Evolutionary conservation across 1,140 invertebrate genomes (phyloP).

Genomic region (Drosophila pandora): DNA sequence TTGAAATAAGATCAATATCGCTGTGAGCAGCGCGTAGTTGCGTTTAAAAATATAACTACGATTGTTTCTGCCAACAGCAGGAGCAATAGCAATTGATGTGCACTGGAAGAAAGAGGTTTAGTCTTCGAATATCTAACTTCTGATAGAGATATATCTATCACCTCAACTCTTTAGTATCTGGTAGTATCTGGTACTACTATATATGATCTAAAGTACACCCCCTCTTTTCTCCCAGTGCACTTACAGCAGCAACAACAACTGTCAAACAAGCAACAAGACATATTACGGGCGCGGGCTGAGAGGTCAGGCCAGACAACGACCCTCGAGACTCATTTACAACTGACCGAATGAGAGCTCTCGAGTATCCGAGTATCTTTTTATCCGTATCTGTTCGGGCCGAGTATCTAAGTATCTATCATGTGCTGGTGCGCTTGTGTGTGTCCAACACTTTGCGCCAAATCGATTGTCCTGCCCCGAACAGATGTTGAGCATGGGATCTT

Average conservation of each 20-base stretch:
- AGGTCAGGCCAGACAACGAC: slow-evolving; percentile 29
- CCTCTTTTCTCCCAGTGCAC: neutral
- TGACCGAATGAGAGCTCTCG: slow-evolving; percentile 48
- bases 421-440: slow-evolving; percentile 31
- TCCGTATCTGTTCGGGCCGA: neutral
- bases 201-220: too few species aligned
- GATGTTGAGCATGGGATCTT: slow-evolving; percentile 73
- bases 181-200: too few species aligned
- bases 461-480: slow-evolving; percentile 74
- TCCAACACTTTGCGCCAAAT: slow-evolving; percentile 72
- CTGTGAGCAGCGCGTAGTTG: slow-evolving; percentile 75
- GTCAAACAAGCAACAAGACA: slow-evolving; percentile 83
- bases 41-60: slow-evolving; percentile 75
- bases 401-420: slow-evolving; percentile 33
- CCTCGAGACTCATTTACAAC: slow-evolving; percentile 79
- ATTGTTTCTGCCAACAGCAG: slow-evolving; percentile 58
- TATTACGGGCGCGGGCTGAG: slow-evolving; percentile 72
- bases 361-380: slow-evolving; percentile 4
- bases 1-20: slow-evolving; percentile 82
- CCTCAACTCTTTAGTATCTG: too few species aligned
- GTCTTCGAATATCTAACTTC: too few species aligned
- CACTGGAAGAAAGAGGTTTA: neutral
- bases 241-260: slow-evolving; percentile 70
- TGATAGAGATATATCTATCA: too few species aligned
- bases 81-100: slow-evolving; percentile 7